Evolutionary conservation across 2,888 invertebrate genomes (phyloP).

Genomic region (Silvanus unidentatus): DNA sequence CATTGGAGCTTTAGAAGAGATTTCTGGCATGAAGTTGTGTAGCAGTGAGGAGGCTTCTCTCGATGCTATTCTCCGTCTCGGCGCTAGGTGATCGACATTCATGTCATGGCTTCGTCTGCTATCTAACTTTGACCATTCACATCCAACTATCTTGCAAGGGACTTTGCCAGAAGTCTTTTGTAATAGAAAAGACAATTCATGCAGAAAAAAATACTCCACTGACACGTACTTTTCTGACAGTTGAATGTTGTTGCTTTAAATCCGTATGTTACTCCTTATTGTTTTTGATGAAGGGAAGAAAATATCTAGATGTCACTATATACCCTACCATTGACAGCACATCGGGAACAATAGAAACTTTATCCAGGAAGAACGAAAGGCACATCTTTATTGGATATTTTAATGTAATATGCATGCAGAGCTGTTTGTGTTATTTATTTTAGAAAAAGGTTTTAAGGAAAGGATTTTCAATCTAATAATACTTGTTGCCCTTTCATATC

Average conservation of each 20-base stretch:
- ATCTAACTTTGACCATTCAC: conserved; percentile 35
- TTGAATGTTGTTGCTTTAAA: conserved; percentile 4
- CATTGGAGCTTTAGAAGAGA: conserved; percentile 20
- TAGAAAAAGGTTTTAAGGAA: no score
- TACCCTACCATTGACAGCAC: no score
- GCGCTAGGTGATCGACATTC: conserved; percentile 27
- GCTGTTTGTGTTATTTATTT: no score
- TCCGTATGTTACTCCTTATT: conserved; percentile 1
- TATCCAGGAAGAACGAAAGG: no score
- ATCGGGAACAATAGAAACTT: no score
- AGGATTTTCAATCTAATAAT: no score
- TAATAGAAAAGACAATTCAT: conserved; percentile 30
- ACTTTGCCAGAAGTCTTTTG: conserved; percentile 23
- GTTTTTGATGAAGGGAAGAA: background rate
- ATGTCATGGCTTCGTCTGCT: conserved; percentile 25
- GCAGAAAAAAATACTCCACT: conserved; percentile 26
- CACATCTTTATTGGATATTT: no score
- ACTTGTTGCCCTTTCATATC: no score
- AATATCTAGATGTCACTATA: no score
- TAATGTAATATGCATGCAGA: no score
- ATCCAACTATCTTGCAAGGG: conserved; percentile 26
- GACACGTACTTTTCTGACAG: conserved; percentile 19
- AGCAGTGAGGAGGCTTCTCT: conserved; percentile 3
- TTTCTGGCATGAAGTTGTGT: conserved; percentile 15
- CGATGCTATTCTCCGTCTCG: conserved; percentile 7